phyloP scores from a whole-genome alignment of 2,888 invertebrate genomes.

The Athrips mouffetella region DNA sequence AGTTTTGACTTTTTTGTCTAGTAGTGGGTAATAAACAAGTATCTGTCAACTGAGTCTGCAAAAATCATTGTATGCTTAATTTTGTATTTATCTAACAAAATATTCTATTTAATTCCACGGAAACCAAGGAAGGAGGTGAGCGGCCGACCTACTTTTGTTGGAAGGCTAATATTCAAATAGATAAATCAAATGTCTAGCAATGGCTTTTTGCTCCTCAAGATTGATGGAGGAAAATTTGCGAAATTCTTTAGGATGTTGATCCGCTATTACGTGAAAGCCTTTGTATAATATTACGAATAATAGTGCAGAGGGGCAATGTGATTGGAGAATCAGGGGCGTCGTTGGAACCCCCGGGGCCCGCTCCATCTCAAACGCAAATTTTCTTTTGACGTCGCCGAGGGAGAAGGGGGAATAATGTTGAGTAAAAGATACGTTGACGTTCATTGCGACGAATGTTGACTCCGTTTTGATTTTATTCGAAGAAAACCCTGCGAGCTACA shows the following conservation, averaged over 20 bases:
- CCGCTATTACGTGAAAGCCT: slow-evolving; percentile 46
- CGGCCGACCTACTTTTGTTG: slow-evolving; percentile 40
- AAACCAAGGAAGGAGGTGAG: too few species aligned
- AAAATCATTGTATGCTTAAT: too few species aligned
- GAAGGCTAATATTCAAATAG: slow-evolving; percentile 66
- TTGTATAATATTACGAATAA: slow-evolving; percentile 45
- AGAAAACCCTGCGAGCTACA: too few species aligned
- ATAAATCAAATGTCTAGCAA: slow-evolving; percentile 62
- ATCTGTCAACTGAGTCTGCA: too few species aligned
- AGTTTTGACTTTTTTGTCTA: too few species aligned
- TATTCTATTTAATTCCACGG: too few species aligned
- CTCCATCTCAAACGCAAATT: slow-evolving; percentile 7
- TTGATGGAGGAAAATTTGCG: slow-evolving; percentile 58
- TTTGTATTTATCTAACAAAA: too few species aligned
- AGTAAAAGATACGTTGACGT: neutral
- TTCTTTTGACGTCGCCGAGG: neutral
- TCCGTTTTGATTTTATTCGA: neutral
- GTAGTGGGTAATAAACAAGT: too few species aligned
- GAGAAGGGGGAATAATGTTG: neutral
- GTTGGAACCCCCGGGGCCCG: neutral
- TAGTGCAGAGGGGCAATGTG: slow-evolving; percentile 42
- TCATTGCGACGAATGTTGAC: neutral
- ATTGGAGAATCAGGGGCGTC: slow-evolving; percentile 36
- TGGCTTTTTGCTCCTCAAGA: slow-evolving; percentile 60
- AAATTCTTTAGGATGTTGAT: slow-evolving; percentile 50